phyloP scores from a whole-genome alignment of 2,113 vertebrate species.

The Pholis gunnellus region DNA sequence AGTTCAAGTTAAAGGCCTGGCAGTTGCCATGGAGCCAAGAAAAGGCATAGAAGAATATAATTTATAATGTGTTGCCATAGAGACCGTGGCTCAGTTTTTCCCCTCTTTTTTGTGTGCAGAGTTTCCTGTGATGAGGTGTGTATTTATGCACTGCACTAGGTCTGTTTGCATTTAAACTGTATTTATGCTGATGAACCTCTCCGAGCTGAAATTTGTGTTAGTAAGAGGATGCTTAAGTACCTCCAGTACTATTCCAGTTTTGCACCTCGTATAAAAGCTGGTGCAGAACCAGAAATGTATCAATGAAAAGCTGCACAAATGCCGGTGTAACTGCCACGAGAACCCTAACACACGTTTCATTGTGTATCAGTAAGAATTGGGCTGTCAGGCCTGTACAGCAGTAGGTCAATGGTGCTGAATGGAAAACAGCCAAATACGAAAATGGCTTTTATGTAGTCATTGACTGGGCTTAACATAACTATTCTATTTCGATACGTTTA shows the following conservation, averaged over 20 bases:
- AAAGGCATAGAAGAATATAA: conserved; percentile 70
- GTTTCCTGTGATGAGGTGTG: conserved; percentile 39
- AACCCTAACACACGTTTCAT: not conserved
- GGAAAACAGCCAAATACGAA: not conserved
- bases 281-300: not conserved
- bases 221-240: not conserved
- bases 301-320: not conserved
- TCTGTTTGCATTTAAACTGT: not conserved
- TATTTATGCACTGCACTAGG: conserved; percentile 6
- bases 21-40: conserved; percentile 80
- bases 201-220: not conserved
- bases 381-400: not conserved
- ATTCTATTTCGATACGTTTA: not conserved
- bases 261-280: not conserved
- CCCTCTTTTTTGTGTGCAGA: conserved; percentile 34
- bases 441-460: not conserved
- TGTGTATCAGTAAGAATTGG: not conserved
- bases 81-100: conserved; percentile 64
- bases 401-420: not conserved
- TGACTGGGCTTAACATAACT: not conserved
- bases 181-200: not conserved
- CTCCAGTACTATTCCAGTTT: not conserved
- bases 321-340: not conserved
- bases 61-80: conserved; percentile 80
- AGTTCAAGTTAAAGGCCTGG: conserved; percentile 60